phyloP scores from a whole-genome alignment of 2,888 invertebrate species.

The Coleophora flavipennella region DNA sequence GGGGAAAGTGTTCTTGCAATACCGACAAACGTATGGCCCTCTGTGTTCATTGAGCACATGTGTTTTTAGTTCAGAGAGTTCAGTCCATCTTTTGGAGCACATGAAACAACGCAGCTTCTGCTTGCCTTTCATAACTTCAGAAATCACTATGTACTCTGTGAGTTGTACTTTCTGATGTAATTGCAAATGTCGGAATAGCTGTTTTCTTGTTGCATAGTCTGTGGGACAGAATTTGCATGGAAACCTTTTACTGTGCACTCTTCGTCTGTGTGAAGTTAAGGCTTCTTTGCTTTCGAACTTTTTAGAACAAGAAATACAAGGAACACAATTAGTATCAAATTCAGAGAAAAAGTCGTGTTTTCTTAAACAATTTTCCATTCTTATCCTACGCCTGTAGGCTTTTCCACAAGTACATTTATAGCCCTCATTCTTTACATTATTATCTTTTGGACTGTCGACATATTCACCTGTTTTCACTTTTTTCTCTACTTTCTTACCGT shows the following conservation, averaged over 20 bases:
- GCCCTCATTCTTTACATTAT: constrained; percentile 30
- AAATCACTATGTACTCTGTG: constrained; percentile 61
- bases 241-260: constrained; percentile 50
- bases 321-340: constrained; percentile 22
- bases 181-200: constrained; percentile 55
- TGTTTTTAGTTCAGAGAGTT: constrained; percentile 48
- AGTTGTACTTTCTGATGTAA: constrained; percentile 59
- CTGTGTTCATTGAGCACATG: constrained; percentile 60
- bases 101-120: constrained; percentile 54
- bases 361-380: constrained; percentile 55
- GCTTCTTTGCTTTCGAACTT: constrained; percentile 49
- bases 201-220: constrained; percentile 55
- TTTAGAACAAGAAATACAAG: constrained; percentile 45
- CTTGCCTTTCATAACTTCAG: constrained; percentile 53
- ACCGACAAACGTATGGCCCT: constrained; percentile 47
- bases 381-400: constrained; percentile 42
- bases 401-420: constrained; percentile 57
- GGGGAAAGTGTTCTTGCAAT: constrained; percentile 43
- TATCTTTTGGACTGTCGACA: constrained; percentile 16
- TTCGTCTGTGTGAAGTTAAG: constrained; percentile 41
- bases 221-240: constrained; percentile 64
- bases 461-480: constrained; percentile 8
- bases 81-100: constrained; percentile 44
- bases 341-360: constrained; percentile 38
- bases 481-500: constrained; percentile 17